phyloP scores from a whole-genome alignment of 2,888 invertebrate genomes.

The Drosophila barbarae region DNA sequence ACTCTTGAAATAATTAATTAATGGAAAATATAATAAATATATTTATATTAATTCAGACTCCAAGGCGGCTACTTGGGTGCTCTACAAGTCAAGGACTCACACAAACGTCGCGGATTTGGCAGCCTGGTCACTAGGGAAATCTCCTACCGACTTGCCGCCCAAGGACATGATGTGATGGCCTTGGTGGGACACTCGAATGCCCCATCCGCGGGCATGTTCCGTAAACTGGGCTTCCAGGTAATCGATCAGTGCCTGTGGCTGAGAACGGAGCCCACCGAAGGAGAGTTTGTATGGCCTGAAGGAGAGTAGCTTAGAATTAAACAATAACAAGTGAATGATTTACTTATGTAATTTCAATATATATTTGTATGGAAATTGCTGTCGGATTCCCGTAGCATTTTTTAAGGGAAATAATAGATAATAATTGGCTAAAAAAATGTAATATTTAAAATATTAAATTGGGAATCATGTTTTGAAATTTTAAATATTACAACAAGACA shows the following conservation, averaged over 20 bases:
- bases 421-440: too few relatives aligned
- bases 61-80: slow-evolving; percentile 52
- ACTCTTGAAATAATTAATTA: background rate
- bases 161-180: slow-evolving; percentile 52
- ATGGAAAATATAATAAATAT: background rate
- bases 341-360: too few relatives aligned
- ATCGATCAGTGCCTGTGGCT: slow-evolving; percentile 48
- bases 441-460: too few relatives aligned
- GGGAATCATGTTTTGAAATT: too few relatives aligned
- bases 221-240: slow-evolving; percentile 47
- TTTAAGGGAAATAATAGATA: too few relatives aligned
- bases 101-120: slow-evolving; percentile 52
- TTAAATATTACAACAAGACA: too few relatives aligned
- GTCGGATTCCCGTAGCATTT: too few relatives aligned
- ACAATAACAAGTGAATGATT: too few relatives aligned
- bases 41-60: slow-evolving; percentile 19
- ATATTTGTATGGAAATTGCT: too few relatives aligned
- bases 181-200: slow-evolving; percentile 34
- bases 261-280: slow-evolving; percentile 28
- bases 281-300: slow-evolving; percentile 41
- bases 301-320: slow-evolving; percentile 32
- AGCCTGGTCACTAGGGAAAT: slow-evolving; percentile 46
- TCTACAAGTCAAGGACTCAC: slow-evolving; percentile 37
- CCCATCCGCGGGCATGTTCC: slow-evolving; percentile 36
- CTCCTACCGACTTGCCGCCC: slow-evolving; percentile 24